Percentiles rank a stretch among this genome's conserved stretches.
Conservation (phyloP, 2,113 vertebrate genomes). For the Neopipo cinnamomea region DNA sequence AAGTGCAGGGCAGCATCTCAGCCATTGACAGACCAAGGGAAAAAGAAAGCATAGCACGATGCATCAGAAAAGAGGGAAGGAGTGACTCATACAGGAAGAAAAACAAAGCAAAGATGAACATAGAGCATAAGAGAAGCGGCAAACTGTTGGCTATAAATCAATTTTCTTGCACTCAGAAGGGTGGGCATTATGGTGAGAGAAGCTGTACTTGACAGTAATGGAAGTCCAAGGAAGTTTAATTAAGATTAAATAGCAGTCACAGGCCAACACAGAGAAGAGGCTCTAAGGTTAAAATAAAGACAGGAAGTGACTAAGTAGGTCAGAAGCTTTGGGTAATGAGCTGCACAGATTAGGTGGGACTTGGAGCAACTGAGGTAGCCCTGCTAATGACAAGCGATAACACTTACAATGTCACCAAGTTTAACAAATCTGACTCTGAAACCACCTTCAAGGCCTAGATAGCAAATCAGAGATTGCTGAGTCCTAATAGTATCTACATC, state of each 20-base stretch:
- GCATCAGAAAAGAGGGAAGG: neutral
- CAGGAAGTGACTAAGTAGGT: slow-evolving; percentile 51
- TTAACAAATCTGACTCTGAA: slow-evolving; percentile 39
- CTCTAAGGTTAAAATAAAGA: slow-evolving; percentile 30
- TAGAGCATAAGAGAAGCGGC: neutral
- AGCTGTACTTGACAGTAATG: neutral
- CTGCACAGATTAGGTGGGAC: slow-evolving; percentile 15
- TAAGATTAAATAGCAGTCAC: slow-evolving; percentile 45
- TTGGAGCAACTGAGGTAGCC: slow-evolving; percentile 11
- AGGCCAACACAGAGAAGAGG: neutral
- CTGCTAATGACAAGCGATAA: slow-evolving; percentile 27
- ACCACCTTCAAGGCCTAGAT: slow-evolving; percentile 30
- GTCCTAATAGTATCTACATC: neutral
- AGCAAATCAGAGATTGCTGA: slow-evolving; percentile 5
- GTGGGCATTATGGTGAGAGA: neutral
- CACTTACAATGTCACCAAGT: neutral
- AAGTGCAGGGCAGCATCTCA: neutral
- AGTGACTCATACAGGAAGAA: slow-evolving; percentile 42
- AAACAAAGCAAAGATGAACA: slow-evolving; percentile 41
- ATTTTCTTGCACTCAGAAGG: neutral
- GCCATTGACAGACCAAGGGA: neutral
- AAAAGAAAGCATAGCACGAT: neutral
- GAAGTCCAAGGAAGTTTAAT: slow-evolving; percentile 43
- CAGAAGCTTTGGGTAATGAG: slow-evolving; percentile 15
- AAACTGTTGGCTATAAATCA: neutral